Base-by-base conservation (phyloP, 2,888 invertebrate genomes). In the Dione vanillae region DNA sequence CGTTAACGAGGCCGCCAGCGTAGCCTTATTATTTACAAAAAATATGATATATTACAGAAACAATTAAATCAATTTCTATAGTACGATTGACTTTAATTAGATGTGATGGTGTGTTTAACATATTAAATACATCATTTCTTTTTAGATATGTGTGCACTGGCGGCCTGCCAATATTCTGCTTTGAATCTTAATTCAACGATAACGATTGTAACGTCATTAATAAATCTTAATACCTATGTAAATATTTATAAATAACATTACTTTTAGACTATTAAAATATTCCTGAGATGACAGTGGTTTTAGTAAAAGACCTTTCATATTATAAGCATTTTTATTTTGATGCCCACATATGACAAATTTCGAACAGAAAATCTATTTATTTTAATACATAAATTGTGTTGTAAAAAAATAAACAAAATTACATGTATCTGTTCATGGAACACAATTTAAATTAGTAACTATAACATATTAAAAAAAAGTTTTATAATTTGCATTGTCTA, bases 241-340 rank as follows among this genome's bases (percentile, higher is more conserved):
- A 62, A 67, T 64, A 72, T 27, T 49, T 41, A 65, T 54, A 41
- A 37, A 56, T 27, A 45, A 40, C 19, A 43, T 49, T 19, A 68
- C 10, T 65, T 41, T 65, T 65, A 54, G 54, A 67, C 35, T 47
- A 67, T 51, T 67, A 67, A 67, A 67, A 27, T 40, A 67, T 37
- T 43, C 51, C 27, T 52, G 49, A 19, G 19, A 67, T 16, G 27
- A 61, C 40, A 9, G 14, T 40, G 12, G 64, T 64, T 40, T 52
- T 20, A 65, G 14, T 65, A 65, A 52, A 51, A 43, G 27, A 65
- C 51, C 52, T 41, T 45, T 61, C 8, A 10, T 45, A 45, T 35
- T 35, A 16, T 12, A 61, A 35, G 45, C 45, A 61, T 45, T 45
- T 45, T 61, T 61, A 61, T 61, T 61, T 35, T 10, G 10, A 45